Conservation (phyloP, 2,113 vertebrate species). For the Camelus bactrianus region DNA sequence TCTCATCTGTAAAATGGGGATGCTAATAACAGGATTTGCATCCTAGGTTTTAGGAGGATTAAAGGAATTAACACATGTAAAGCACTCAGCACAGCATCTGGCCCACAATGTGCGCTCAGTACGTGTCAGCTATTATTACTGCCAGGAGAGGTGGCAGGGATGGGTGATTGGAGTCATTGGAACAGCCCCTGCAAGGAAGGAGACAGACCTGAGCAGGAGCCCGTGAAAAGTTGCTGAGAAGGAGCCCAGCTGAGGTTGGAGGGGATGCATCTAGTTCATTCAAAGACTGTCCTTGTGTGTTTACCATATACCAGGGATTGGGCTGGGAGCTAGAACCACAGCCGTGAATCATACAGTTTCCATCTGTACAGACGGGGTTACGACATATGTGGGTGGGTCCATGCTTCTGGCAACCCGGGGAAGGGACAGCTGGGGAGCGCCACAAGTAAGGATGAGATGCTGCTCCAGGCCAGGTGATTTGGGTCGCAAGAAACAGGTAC, state of each 20-base stretch:
- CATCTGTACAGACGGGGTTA: fast-evolving
- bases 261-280: neutral
- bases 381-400: neutral
- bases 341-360: neutral
- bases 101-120: neutral
- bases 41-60: neutral
- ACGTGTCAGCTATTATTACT: neutral
- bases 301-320: neutral
- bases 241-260: too few relatives aligned
- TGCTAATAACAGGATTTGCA: constrained; percentile 18
- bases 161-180: neutral
- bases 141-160: neutral
- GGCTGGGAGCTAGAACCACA: neutral
- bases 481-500: neutral
- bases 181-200: neutral
- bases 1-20: constrained; percentile 34
- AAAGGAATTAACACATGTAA: neutral
- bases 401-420: neutral
- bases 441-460: neutral
- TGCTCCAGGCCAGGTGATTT: neutral
- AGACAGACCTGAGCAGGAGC: neutral
- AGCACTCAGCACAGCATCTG: neutral
- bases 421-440: neutral
- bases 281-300: too few relatives aligned
- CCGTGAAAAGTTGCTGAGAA: neutral